Conservation (phyloP, 2,888 invertebrate species). For the Phyto melanocephala region DNA sequence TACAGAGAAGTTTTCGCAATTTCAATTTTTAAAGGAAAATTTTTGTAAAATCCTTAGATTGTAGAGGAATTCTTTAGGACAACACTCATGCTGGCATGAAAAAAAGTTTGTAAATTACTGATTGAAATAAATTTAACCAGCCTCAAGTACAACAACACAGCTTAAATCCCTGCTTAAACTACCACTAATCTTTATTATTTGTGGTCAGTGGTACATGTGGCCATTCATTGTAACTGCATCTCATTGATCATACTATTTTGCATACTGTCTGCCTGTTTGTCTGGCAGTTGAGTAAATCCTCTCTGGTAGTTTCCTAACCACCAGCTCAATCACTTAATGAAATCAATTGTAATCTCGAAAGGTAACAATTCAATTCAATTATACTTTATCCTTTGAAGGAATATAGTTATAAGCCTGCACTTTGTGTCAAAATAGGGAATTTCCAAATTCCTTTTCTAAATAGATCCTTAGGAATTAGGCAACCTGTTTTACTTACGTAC, state of each 20-base stretch:
- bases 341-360: slow-evolving; percentile 55
- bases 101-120: too few species aligned
- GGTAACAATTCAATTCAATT: slow-evolving; percentile 57
- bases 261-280: background rate
- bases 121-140: too few species aligned
- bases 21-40: background rate
- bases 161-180: slow-evolving; percentile 45
- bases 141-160: too few species aligned
- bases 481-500: background rate
- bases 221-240: slow-evolving; percentile 30
- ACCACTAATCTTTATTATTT: slow-evolving; percentile 63
- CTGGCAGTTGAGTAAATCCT: background rate
- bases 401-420: background rate
- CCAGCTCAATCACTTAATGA: slow-evolving; percentile 31
- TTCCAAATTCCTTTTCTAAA: slow-evolving; percentile 1
- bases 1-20: background rate
- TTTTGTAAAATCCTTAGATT: too few species aligned
- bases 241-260: slow-evolving; percentile 37
- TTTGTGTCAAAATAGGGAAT: slow-evolving; percentile 8
- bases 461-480: slow-evolving; percentile 19
- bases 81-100: too few species aligned
- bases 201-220: slow-evolving; percentile 56
- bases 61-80: background rate
- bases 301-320: background rate
- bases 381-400: background rate